Evolutionary conservation across 2,888 invertebrate species (phyloP), one percentile per base, ranked within the genome.

Genomic region (Chrysolina americana): DNA sequence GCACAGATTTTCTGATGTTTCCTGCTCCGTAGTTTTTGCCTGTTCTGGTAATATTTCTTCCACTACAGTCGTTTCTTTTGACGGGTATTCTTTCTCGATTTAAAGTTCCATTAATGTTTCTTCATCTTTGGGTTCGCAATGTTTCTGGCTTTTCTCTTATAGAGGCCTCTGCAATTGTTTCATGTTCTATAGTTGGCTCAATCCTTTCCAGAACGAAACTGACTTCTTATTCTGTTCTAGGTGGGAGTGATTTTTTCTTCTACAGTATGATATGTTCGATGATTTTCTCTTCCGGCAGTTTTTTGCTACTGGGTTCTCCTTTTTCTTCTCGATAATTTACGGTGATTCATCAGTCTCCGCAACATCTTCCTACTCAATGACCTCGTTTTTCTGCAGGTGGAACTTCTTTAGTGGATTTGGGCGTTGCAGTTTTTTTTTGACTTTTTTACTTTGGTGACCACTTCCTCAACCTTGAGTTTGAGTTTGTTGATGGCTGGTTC

Each of bases 1-100:
- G 75, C 79, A 28, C 78, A 44, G 41, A 50, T 70, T 65, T 80
- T 83, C 74, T 64, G 63, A 71, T 63, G 71, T 53, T 68, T 87
- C 47, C 79, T 81, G 71, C 84, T 86, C 77, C 81, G 83, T 72
- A 78, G 86, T 81, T 44, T 86, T 87, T 75, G 76, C 68, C 82
- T 91, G 90, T 83, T 91, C 90, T 76, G 72, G 6, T 74, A 50
- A n/a, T 17, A 73, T 50, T 78, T n/a, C n/a, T 48, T 76, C 68
- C 19, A 64, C 85, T 17, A 87, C 87, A 23, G 76, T 83, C 80
- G 81, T 80, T 73, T 80, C 75, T 23, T 83, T 83, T 59, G 75
- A 53, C 17, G 69, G 65, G 23, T 66, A n/a, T 28, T 79, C 76
- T 53, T 76, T 74, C 87, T 83, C 82, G 82, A 79, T 88, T 87